A percentile compares a stretch with the other conserved stretches of the same genome.
Conservation (phyloP, 2,797 vertebrate genomes). For the Microctenopoma steveboyesi region DNA sequence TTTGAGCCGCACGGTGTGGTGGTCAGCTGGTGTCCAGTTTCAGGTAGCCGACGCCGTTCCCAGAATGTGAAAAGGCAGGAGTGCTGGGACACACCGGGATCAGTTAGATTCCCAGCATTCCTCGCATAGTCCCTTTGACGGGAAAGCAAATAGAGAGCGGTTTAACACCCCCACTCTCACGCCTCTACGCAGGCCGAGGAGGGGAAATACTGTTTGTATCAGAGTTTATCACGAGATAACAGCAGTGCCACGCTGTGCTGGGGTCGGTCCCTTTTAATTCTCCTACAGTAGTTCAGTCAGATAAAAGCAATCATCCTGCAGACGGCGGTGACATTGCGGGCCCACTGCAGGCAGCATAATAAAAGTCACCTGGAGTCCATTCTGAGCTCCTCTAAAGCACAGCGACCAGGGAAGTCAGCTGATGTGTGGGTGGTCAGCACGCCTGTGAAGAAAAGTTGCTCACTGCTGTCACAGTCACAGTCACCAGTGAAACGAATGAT, state of each 20-base stretch:
- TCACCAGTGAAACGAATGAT: neutral
- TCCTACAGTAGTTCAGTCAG: conserved; percentile 7
- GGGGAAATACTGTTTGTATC: conserved; percentile 58
- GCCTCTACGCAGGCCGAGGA: conserved; percentile 59
- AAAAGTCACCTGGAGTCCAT: conserved; percentile 44
- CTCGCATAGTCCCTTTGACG: conserved; percentile 76
- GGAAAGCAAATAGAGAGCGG: conserved; percentile 75
- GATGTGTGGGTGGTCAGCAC: conserved; percentile 43
- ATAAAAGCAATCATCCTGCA: no score
- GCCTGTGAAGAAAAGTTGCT: conserved; percentile 3
- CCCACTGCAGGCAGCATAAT: conserved; percentile 27
- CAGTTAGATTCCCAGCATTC: conserved; percentile 78
- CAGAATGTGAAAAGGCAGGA: conserved; percentile 69
- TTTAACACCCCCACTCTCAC: conserved; percentile 55
- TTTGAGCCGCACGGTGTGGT: conserved; percentile 67
- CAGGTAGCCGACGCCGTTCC: conserved; percentile 66
- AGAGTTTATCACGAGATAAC: conserved; percentile 72
- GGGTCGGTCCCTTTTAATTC: conserved; percentile 59
- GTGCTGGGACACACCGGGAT: conserved; percentile 70
- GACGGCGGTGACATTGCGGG: conserved; percentile 13
- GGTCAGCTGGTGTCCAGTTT: conserved; percentile 69
- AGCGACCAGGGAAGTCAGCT: conserved; percentile 41
- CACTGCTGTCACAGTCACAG: neutral
- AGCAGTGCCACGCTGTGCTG: conserved; percentile 58
- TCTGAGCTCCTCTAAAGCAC: conserved; percentile 27